These are phyloP conservation scores for Eudyptes chrysolophus DNA, from an alignment of 2,113 vertebrate species.

Conservation along the genomic window DNA sequence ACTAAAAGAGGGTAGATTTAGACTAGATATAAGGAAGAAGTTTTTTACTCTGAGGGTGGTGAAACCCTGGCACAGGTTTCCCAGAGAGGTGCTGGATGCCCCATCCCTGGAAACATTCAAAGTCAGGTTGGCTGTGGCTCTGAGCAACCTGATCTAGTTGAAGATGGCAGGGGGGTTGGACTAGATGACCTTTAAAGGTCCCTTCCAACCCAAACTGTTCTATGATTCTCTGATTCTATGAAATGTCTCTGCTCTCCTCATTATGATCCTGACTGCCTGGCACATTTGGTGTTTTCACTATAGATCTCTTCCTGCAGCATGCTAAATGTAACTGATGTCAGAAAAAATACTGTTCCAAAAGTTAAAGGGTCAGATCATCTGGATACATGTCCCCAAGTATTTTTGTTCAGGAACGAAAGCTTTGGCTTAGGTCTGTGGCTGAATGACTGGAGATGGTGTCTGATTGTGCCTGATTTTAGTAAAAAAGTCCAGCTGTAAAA, in stretches of 20 bases:
- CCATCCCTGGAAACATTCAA: too few species aligned
- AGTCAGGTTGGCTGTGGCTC: too few species aligned
- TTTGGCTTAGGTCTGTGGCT: neutral
- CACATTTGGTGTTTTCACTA: neutral
- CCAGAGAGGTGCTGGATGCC: too few species aligned
- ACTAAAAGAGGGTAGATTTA: too few species aligned
- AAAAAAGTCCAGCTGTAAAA: neutral
- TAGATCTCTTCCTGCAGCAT: neutral
- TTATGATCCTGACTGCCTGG: neutral
- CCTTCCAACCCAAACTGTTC: too few species aligned
- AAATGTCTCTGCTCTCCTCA: neutral
- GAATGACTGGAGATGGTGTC: neutral
- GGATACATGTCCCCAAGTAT: neutral
- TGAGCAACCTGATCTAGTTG: too few species aligned
- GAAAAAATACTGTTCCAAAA: neutral
- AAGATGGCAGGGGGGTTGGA: too few species aligned
- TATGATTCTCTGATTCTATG: too few species aligned
- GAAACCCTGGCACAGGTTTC: too few species aligned
- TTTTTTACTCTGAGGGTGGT: too few species aligned
- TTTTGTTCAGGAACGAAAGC: neutral
- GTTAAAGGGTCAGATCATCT: neutral
- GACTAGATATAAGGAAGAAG: too few species aligned
- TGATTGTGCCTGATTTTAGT: neutral
- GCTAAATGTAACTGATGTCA: neutral
- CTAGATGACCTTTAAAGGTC: too few species aligned